Conservation (phyloP, 2,797 vertebrate genomes). For the Alosa sapidissima region DNA sequence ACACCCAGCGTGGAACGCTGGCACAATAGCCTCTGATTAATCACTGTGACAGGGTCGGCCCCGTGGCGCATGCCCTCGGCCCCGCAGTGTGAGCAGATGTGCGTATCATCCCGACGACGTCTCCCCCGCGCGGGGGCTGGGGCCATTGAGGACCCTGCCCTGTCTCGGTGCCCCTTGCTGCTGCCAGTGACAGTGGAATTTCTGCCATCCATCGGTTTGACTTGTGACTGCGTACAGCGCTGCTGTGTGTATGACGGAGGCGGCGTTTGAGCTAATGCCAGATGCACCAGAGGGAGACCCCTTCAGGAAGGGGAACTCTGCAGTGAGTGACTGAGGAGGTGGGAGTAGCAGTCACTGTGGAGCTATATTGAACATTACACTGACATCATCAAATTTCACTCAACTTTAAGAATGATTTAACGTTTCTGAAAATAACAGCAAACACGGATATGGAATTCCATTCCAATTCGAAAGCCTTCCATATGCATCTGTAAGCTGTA, state of each 20-base stretch:
- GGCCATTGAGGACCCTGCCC: neutral
- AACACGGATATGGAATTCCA: neutral
- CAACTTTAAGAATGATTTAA: neutral
- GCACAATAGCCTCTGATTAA: neutral
- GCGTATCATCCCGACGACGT: neutral
- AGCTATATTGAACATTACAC: neutral
- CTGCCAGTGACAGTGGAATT: neutral
- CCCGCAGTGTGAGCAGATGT: neutral
- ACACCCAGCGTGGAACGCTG: neutral
- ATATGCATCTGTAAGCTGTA: neutral
- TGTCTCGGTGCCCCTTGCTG: neutral
- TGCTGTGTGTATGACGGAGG: neutral
- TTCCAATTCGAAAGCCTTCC: neutral
- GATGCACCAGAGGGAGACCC: neutral
- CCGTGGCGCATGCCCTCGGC: neutral
- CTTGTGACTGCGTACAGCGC: neutral
- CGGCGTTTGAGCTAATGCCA: neutral
- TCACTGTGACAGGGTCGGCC: neutral
- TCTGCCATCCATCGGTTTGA: neutral
- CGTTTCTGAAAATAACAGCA: neutral
- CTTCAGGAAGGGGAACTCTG: neutral
- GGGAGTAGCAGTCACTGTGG: neutral
- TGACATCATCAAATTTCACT: neutral
- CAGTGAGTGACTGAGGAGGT: neutral
- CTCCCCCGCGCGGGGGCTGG: neutral